Percentiles rank a stretch among this genome's conserved stretches.
Evolutionary conservation across 2,888 invertebrate species (phyloP).

Genomic region (Chrysolina haemoptera): DNA sequence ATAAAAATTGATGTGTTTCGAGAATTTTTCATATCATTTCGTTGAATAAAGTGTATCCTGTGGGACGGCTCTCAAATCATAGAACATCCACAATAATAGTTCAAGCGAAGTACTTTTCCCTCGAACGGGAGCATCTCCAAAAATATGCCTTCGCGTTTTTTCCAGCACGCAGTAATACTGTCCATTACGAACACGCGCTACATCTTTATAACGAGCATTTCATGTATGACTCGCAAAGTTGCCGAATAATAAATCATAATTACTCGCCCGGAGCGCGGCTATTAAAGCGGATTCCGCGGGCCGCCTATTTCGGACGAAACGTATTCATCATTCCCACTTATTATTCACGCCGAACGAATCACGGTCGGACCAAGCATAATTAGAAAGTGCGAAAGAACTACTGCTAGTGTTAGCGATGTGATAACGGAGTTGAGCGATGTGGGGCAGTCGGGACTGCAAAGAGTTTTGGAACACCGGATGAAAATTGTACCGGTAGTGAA

Average conservation of each 20-base stretch:
- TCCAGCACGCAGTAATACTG: constrained; percentile 44
- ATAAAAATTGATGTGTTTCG: too few relatives aligned
- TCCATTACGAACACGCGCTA: constrained; percentile 57
- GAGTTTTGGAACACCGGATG: too few relatives aligned
- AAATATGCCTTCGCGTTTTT: background rate
- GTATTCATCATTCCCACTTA: constrained; percentile 18
- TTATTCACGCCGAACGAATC: constrained; percentile 7
- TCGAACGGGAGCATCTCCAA: too few relatives aligned
- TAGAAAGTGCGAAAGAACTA: background rate
- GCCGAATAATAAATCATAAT: constrained; percentile 58
- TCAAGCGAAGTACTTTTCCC: too few relatives aligned
- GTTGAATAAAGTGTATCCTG: too few relatives aligned
- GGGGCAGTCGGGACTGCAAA: too few relatives aligned
- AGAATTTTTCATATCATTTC: too few relatives aligned
- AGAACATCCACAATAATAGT: too few relatives aligned
- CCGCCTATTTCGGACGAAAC: constrained; percentile 18
- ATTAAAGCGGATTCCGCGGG: constrained; percentile 35
- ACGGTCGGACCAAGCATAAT: background rate
- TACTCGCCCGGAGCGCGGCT: constrained; percentile 47
- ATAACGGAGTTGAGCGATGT: too few relatives aligned
- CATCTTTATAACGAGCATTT: constrained; percentile 57
- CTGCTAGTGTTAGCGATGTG: background rate
- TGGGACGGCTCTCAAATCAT: too few relatives aligned
- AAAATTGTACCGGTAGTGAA: too few relatives aligned
- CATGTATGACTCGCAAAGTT: constrained; percentile 55